These are phyloP conservation scores for Chrysochloris asiatica DNA, from an alignment of 2,113 vertebrate genomes.

Conservation along the genomic window DNA sequence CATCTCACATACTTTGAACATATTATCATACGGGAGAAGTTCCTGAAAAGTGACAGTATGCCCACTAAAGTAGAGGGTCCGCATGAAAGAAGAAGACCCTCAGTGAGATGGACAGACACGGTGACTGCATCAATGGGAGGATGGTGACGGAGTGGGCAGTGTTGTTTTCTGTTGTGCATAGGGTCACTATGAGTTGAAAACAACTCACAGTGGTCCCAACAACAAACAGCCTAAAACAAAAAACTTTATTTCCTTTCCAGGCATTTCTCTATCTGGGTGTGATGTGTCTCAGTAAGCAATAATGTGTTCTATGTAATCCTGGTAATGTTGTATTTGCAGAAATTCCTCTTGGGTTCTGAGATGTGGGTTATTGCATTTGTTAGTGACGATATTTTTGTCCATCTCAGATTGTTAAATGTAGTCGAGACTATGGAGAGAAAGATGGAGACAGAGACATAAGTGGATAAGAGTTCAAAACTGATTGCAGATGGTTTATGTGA, in stretches of 20 bases:
- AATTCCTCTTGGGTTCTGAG: background rate
- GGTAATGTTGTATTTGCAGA: background rate
- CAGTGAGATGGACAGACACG: no score
- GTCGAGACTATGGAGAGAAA: accelerated
- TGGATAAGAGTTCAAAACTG: background rate
- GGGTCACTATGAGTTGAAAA: no score
- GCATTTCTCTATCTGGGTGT: accelerated
- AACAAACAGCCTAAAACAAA: no score
- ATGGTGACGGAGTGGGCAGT: no score
- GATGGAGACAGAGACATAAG: background rate
- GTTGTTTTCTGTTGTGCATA: no score
- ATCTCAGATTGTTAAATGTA: accelerated
- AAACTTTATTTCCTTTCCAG: background rate
- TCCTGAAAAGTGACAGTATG: no score
- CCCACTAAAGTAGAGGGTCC: no score
- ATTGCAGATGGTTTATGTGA: accelerated
- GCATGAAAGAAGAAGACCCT: no score
- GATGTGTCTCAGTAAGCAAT: background rate
- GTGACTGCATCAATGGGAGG: no score
- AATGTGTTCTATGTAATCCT: background rate
- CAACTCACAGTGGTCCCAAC: no score
- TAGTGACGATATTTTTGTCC: background rate
- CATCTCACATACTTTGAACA: no score
- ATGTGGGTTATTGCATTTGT: background rate
- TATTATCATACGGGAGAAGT: no score